Evolutionary conservation across 2,113 vertebrate species (phyloP), one percentile per base, ranked within the genome.

Genomic region (Smithornis capensis): DNA sequence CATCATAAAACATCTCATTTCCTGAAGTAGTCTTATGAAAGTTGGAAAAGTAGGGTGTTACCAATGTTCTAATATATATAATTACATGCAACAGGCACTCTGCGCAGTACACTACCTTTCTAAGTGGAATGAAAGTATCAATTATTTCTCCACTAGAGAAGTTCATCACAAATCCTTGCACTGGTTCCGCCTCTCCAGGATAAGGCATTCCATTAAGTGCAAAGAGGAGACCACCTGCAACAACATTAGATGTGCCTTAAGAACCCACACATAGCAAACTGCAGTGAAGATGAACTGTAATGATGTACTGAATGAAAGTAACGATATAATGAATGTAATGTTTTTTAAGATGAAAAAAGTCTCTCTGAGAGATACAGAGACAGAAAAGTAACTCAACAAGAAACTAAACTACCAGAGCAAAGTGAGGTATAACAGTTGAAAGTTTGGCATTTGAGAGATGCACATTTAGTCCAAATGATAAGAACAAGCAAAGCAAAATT

Each of bases 101-200:
- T 80, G 13, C 62, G 45, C 68, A 87, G 62, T 68, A 95, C 90
- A 75, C 37, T 98, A 99, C 99, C 99, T 99, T 98, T 96, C 97
- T 98, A 57, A 98, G 96, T 13, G 99, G 99, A 83, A 95, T 96
- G 97, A 99, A 99, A 65, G 97, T 97, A 77, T 99, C 98, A 89
- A 99, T 95, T 91, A 99, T 98, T 73, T 99, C 98, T 78, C 98
- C 99, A 81, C 92, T 99, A 84, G 99, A 98, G 97, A 99, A 99
- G 97, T 98, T 98, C 94, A 99, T 98, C 74, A 99, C 98, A 97
- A 99, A 99, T 71, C 99, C 99, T 97, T 97, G 98, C 18, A 99
- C 86, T 14, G 98, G 97, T 93, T 97, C 93, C 21, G 91, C 93
- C 52, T 89, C 96, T 38, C 97, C 98, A 97, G 98, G 97, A 53